Percentiles rank a stretch among this genome's conserved stretches.
phyloP scores from a whole-genome alignment of 2,797 vertebrate species.

The Halcyon smyrnensis region DNA sequence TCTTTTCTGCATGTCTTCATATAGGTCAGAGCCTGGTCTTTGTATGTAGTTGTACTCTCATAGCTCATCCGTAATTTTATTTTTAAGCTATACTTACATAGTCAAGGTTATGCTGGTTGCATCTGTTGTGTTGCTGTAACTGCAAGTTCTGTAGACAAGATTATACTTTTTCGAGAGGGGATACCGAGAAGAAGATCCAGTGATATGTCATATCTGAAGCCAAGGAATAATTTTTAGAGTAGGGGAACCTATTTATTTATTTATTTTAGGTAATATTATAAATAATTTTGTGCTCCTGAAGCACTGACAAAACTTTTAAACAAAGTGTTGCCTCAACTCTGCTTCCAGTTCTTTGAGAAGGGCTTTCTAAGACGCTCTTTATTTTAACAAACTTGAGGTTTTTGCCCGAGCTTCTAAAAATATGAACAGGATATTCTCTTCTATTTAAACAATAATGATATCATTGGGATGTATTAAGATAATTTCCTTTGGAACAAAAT shows the following conservation, averaged over 20 bases:
- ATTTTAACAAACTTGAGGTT: constrained; percentile 15
- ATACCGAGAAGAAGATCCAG: neutral
- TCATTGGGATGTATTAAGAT: constrained; percentile 25
- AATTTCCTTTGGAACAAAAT: constrained; percentile 79
- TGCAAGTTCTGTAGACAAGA: neutral
- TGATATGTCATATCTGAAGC: neutral
- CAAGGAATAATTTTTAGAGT: neutral
- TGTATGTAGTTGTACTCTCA: neutral
- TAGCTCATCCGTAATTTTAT: neutral
- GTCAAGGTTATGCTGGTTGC: neutral
- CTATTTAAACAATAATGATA: constrained; percentile 20
- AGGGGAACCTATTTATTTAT: neutral
- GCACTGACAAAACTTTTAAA: neutral
- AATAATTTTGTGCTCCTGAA: neutral
- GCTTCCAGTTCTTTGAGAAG: neutral
- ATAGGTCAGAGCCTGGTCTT: neutral
- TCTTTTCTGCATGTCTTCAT: neutral
- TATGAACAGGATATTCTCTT: constrained; percentile 37
- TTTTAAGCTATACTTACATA: neutral
- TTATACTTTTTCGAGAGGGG: neutral
- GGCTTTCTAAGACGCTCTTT: neutral
- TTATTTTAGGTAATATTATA: neutral
- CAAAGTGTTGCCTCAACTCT: neutral
- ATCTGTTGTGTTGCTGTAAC: neutral
- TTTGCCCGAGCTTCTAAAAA: neutral